These are phyloP conservation scores for Mactra quadrangularis DNA, from an alignment of 1,140 invertebrate genomes.

Conservation along the genomic window DNA sequence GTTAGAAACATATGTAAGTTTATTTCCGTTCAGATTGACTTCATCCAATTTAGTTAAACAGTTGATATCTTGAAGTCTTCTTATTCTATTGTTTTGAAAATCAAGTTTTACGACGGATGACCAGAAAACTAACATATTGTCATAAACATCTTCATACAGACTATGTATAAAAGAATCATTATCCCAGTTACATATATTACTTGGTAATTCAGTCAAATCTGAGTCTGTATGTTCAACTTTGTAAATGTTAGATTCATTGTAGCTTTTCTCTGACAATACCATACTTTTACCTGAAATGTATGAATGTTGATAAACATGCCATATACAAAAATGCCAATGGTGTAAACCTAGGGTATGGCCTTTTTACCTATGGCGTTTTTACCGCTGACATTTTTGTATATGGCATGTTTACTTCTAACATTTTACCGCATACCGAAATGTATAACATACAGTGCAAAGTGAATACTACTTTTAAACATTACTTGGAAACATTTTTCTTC, in stretches of 20 bases:
- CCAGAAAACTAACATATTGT: neutral
- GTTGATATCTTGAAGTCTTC: conserved; percentile 23
- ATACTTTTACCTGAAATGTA: conserved; percentile 25
- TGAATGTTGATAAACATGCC: too few species aligned
- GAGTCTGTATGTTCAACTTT: conserved; percentile 16
- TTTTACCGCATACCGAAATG: too few species aligned
- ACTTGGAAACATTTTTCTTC: too few species aligned
- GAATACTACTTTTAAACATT: too few species aligned
- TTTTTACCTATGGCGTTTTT: too few species aligned
- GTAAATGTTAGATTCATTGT: conserved; percentile 16
- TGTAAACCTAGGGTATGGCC: too few species aligned
- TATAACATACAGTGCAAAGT: too few species aligned
- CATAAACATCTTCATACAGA: neutral
- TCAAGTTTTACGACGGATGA: conserved; percentile 6
- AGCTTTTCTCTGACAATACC: neutral
- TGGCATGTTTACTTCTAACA: too few species aligned
- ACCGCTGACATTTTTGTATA: too few species aligned
- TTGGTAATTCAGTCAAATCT: conserved; percentile 48
- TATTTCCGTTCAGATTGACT: conserved; percentile 16
- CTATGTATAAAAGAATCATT: neutral
- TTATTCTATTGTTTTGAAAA: conserved; percentile 25
- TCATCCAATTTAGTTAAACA: conserved; percentile 18
- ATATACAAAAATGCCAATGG: too few species aligned
- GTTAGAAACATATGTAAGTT: conserved; percentile 8
- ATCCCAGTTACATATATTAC: conserved; percentile 52